These are phyloP conservation scores for Panagrolaimus sp. DNA, from an alignment of 1,140 invertebrate genomes.

Conservation along the genomic window DNA sequence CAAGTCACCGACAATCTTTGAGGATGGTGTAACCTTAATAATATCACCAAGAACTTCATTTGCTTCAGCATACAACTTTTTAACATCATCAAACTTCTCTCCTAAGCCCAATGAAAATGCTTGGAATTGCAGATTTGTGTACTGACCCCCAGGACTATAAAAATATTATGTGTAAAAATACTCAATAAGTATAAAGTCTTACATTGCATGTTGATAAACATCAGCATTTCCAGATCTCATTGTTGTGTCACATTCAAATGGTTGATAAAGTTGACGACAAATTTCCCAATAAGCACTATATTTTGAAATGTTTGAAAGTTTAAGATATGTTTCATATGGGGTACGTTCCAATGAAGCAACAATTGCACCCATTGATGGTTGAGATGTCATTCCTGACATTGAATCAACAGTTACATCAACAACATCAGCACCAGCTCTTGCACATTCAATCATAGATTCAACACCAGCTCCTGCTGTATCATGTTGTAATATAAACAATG, in stretches of 20 bases:
- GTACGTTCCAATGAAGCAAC: slow-evolving; percentile 76
- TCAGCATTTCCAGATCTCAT: slow-evolving; percentile 99
- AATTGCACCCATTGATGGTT: slow-evolving; percentile 95
- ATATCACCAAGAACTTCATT: slow-evolving; percentile 91
- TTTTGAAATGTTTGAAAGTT: slow-evolving; percentile 75
- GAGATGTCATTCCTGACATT: slow-evolving; percentile 95
- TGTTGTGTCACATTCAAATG: slow-evolving; percentile 93
- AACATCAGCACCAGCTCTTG: slow-evolving; percentile 88
- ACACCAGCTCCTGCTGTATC: slow-evolving; percentile 72
- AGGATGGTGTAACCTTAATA: slow-evolving; percentile 96
- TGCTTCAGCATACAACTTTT: slow-evolving; percentile 90
- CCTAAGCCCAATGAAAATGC: slow-evolving; percentile 92
- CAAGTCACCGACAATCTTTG: slow-evolving; percentile 95
- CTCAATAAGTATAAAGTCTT: no score
- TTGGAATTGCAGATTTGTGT: slow-evolving; percentile 95
- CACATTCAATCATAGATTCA: slow-evolving; percentile 87
- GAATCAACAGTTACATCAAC: slow-evolving; percentile 97
- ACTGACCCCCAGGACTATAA: slow-evolving; percentile 97
- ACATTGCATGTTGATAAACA: slow-evolving; percentile 90
- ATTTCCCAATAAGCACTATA: slow-evolving; percentile 99
- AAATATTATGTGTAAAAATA: no score
- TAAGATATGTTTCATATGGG: slow-evolving; percentile 68
- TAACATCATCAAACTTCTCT: slow-evolving; percentile 88
- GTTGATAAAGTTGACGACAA: slow-evolving; percentile 86
- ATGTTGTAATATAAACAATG: no score